Evolutionary conservation across 2,888 invertebrate genomes (phyloP).

Genomic region (Suillia variegata): DNA sequence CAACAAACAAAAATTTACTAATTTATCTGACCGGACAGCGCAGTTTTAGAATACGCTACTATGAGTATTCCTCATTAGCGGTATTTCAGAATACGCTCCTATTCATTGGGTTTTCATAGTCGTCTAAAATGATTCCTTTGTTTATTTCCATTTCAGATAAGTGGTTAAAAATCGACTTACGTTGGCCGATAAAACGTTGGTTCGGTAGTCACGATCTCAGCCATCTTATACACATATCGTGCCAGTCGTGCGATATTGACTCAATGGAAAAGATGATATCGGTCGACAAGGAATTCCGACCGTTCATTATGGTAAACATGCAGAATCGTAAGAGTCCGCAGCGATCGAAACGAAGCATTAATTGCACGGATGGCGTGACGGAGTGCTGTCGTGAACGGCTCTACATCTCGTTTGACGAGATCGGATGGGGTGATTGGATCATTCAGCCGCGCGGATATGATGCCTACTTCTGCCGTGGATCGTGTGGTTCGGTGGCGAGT

Average conservation of each 20-base stretch:
- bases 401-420: slow-evolving; percentile 80
- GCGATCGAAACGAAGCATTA: slow-evolving; percentile 67
- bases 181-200: slow-evolving; percentile 79
- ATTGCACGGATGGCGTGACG: slow-evolving; percentile 72
- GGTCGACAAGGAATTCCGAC: slow-evolving; percentile 71
- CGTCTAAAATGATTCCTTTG: too few species aligned
- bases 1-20: too few species aligned
- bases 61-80: background rate
- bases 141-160: too few species aligned
- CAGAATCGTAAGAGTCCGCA: slow-evolving; percentile 69
- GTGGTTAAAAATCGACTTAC: slow-evolving; percentile 81
- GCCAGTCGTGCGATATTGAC: slow-evolving; percentile 75
- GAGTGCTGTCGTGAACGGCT: slow-evolving; percentile 85
- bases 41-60: background rate
- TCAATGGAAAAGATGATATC: slow-evolving; percentile 70
- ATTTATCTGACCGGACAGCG: too few species aligned
- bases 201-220: slow-evolving; percentile 70
- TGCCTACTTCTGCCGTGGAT: slow-evolving; percentile 86
- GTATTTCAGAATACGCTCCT: too few species aligned
- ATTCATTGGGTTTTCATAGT: too few species aligned
- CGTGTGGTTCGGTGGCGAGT: slow-evolving; percentile 75
- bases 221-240: slow-evolving; percentile 77
- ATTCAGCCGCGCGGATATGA: slow-evolving; percentile 81
- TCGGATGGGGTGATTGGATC: slow-evolving; percentile 91
- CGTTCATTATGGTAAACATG: slow-evolving; percentile 81